A percentile compares a stretch with the other conserved stretches of the same genome.
These are phyloP conservation scores for Torymus auratus DNA, from an alignment of 2,888 invertebrate species.

Conservation along the genomic window DNA sequence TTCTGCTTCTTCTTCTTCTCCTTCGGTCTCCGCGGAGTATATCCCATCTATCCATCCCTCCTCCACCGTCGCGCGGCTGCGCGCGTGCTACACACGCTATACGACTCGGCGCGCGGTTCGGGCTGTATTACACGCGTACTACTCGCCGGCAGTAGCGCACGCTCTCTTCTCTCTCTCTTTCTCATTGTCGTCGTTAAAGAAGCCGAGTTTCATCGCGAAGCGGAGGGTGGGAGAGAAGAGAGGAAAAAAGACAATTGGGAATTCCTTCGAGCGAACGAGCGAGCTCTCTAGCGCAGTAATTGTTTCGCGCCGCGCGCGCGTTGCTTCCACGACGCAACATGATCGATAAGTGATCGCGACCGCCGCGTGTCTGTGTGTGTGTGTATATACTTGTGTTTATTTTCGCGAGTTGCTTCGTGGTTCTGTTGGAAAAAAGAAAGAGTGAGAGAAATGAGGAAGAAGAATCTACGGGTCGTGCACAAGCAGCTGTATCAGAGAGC, in stretches of 20 bases:
- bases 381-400: too few species aligned
- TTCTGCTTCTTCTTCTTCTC: constrained; percentile 39
- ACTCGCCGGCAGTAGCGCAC: too few species aligned
- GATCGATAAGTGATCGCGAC: constrained; percentile 60
- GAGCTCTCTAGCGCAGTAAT: constrained; percentile 55
- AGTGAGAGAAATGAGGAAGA: constrained; percentile 71
- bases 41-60: too few species aligned
- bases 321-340: constrained; percentile 47
- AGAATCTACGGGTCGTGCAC: constrained; percentile 73
- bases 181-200: constrained; percentile 52
- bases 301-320: constrained; percentile 59
- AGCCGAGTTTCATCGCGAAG: constrained; percentile 44
- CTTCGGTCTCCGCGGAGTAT: constrained; percentile 23
- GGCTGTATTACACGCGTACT: too few species aligned
- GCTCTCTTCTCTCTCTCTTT: constrained; percentile 35
- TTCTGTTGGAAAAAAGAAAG: too few species aligned
- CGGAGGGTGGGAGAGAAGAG: background rate
- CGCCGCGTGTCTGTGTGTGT: too few species aligned
- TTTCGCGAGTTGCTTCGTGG: too few species aligned
- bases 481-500: constrained; percentile 65
- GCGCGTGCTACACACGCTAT: constrained; percentile 22
- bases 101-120: background rate
- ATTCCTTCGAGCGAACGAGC: constrained; percentile 65
- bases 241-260: constrained; percentile 64
- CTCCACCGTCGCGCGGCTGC: too few species aligned